Evolutionary conservation across 2,888 invertebrate genomes (phyloP).

Genomic region (Drosophila buzzatii): DNA sequence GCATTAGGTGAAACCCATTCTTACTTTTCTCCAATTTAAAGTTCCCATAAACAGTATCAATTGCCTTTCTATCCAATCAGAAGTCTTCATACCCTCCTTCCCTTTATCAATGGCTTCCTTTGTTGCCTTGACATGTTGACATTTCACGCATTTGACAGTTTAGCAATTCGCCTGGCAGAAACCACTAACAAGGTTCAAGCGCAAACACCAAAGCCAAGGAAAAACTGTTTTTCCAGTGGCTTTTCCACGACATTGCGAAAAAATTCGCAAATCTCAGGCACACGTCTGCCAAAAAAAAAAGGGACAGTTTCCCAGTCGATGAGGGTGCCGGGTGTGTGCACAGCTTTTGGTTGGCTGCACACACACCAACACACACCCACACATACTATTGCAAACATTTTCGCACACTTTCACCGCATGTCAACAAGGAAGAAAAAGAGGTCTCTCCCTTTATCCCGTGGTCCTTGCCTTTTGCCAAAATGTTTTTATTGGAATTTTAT

Average conservation of each 20-base stretch:
- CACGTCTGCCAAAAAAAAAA: slow-evolving; percentile 50
- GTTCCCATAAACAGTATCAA: slow-evolving; percentile 7
- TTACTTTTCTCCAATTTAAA: background rate
- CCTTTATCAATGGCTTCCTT: background rate
- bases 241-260: slow-evolving; percentile 76
- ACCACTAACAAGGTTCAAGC: slow-evolving; percentile 76
- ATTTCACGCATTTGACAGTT: slow-evolving; percentile 78
- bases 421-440: slow-evolving; percentile 63
- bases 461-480: slow-evolving; percentile 69
- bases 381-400: slow-evolving; percentile 30
- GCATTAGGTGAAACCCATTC: background rate
- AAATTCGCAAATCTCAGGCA: slow-evolving; percentile 74
- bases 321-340: slow-evolving; percentile 43
- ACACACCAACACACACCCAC: slow-evolving; percentile 49
- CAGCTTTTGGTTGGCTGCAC: slow-evolving; percentile 77
- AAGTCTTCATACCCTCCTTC: background rate
- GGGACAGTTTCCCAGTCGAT: slow-evolving; percentile 34
- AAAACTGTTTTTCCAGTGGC: slow-evolving; percentile 75
- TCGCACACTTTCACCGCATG: slow-evolving; percentile 70
- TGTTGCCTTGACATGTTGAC: slow-evolving; percentile 70
- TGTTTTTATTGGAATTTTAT: slow-evolving; percentile 85
- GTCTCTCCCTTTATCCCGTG: slow-evolving; percentile 4
- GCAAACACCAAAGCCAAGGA: slow-evolving; percentile 64
- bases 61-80: slow-evolving; percentile 37
- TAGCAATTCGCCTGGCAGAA: slow-evolving; percentile 63